Percentiles rank a stretch among this genome's conserved stretches.
Conservation (phyloP, 92 coral and sea anemone genomes). For the Paragorgia papillata region DNA sequence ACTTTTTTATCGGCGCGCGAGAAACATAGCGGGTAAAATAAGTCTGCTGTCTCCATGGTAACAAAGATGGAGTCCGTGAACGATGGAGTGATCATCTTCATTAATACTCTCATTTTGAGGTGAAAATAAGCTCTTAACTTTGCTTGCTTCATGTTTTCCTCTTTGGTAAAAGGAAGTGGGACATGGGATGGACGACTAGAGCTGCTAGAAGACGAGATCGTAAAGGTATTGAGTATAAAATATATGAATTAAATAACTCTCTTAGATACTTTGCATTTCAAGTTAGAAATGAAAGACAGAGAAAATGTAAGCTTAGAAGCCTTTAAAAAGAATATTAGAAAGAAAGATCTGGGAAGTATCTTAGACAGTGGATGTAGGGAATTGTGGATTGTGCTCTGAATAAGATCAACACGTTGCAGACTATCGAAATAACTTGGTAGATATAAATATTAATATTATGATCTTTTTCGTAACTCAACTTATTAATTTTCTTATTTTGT, state of each 20-base stretch:
- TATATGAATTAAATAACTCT: no score
- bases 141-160: slow-evolving; percentile 70
- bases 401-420: no score
- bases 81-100: background rate
- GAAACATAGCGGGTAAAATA: background rate
- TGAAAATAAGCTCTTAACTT: background rate
- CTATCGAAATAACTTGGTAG: no score
- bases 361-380: slow-evolving; percentile 6
- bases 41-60: background rate
- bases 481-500: no score
- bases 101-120: no score
- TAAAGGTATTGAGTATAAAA: background rate
- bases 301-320: background rate
- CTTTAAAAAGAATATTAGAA: background rate
- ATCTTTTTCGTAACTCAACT: no score
- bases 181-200: slow-evolving; percentile 74
- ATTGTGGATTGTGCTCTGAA: slow-evolving; percentile 7
- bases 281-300: no score
- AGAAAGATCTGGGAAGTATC: slow-evolving; percentile 12
- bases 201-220: background rate
- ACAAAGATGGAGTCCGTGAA: background rate
- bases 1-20: background rate
- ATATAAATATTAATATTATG: no score
- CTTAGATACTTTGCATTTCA: no score
- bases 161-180: slow-evolving; percentile 76